Base-by-base conservation (phyloP, 2,113 vertebrate species). In the Heliornis fulica region DNA sequence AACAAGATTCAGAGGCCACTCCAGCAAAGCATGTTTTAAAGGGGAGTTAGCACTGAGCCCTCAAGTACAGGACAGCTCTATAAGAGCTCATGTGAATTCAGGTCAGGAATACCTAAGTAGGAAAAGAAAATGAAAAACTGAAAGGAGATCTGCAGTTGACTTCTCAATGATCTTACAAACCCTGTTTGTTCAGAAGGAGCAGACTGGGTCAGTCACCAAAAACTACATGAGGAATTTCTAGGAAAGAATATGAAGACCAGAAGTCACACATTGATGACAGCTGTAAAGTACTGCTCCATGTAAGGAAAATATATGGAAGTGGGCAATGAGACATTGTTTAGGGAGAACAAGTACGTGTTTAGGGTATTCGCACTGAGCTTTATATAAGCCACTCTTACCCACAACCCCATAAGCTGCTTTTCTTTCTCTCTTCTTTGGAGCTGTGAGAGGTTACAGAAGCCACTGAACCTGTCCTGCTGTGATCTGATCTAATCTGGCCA, bases 331-430 rank as follows among this genome's bases (percentile, higher is more conserved):
- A 28, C 65, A 11, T 10, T 28, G 78, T 13, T 82, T 22, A 72
- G 45, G 15, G 38, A 74, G 69, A 93, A 66, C 69, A 36, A 88
- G 59, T 46, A 54, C 21, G 61, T 28, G 28, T 85, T 65, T 28
- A 48, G 77, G 87, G 89, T 51, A 51, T 85, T 91, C 59, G 85
- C 76, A 21, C 81, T 5, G 63, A 86, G 88, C 81, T 93, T 88
- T 95, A 90, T 2, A 1, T 90, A 95, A 94, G 84, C 92, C 34
- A n/a, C 46, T 91, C 93, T 94, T 82, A 94, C 79, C 90, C 83
- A 94, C 95, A 94, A 54, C 83, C 25, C 63, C 14, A 0, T 96
- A 96, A 97, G 96, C 95, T 66, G 87, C 96, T 96, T 97, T 97
- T 82, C 95, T 72, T 94, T 76, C 77, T 83, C 87, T 91, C 71